Conservation (phyloP, 1,140 invertebrate genomes). For the Macrobrachium rosenbergii region DNA sequence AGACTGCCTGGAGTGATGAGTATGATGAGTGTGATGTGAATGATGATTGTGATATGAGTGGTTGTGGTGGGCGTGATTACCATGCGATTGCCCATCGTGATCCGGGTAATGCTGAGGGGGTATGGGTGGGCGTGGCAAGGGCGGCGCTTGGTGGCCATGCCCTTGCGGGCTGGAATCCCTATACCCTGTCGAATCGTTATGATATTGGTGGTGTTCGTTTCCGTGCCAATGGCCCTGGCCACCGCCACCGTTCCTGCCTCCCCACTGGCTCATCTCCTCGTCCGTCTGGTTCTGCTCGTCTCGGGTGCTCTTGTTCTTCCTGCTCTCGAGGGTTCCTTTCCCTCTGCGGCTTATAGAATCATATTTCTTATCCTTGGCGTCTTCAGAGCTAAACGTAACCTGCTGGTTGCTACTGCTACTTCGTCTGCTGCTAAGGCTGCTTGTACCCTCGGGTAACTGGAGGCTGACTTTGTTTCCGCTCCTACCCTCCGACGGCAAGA, state of each 20-base stretch:
- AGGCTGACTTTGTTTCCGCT: not conserved
- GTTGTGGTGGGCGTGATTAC: constrained; percentile 15
- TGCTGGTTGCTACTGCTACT: constrained; percentile 49
- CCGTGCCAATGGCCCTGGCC: constrained; percentile 6
- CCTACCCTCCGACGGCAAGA: not conserved
- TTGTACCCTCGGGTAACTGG: constrained; percentile 24
- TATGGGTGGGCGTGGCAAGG: constrained; percentile 15
- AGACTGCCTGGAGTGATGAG: constrained; percentile 4
- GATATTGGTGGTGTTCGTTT: not conserved
- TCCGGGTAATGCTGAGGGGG: constrained; percentile 20
- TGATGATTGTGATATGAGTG: constrained; percentile 7
- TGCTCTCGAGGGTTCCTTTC: not conserved
- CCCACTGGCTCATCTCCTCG: constrained; percentile 18
- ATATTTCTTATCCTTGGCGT: constrained; percentile 27
- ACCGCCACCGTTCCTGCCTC: not conserved
- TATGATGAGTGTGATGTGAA: not conserved
- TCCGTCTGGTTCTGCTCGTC: constrained; percentile 24
- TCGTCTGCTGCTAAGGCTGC: constrained; percentile 47
- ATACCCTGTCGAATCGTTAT: too few species aligned
- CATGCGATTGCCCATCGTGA: constrained; percentile 9
- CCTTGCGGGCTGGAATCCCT: not conserved
- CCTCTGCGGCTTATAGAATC: constrained; percentile 22
- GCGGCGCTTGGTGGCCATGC: not conserved
- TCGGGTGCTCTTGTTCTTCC: constrained; percentile 3
- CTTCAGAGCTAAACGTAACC: constrained; percentile 35